Percentiles rank a stretch among this genome's conserved stretches.
phyloP scores from a whole-genome alignment of 2,797 vertebrate species.

The Neosilurus hyrtlii region DNA sequence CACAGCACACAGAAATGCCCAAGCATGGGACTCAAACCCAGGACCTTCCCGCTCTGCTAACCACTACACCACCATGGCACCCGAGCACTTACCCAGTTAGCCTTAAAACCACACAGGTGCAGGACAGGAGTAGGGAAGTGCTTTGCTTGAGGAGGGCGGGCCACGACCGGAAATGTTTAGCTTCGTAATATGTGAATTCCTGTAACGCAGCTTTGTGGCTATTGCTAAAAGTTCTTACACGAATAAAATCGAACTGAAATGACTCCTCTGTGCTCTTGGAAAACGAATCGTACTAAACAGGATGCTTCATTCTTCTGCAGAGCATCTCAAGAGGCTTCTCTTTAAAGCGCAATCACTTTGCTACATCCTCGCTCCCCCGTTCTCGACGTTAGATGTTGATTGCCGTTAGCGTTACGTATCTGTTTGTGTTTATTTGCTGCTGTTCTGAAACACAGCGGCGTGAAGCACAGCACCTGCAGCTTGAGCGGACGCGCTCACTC shows the following conservation, averaged over 20 bases:
- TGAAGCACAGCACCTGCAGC: constrained; percentile 63
- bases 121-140: neutral
- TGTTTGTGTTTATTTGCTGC: constrained; percentile 39
- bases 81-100: neutral
- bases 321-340: constrained; percentile 8
- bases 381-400: constrained; percentile 20
- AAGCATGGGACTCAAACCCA: too few relatives aligned
- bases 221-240: neutral
- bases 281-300: neutral
- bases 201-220: neutral
- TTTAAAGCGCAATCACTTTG: neutral
- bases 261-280: neutral
- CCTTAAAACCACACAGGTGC: neutral
- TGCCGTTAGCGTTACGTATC: constrained; percentile 43
- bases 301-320: neutral
- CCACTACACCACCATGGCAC: neutral
- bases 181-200: neutral
- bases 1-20: too few relatives aligned
- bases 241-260: neutral
- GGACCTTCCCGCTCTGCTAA: too few relatives aligned
- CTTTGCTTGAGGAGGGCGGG: neutral
- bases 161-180: neutral
- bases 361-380: neutral
- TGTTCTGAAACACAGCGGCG: constrained; percentile 54
- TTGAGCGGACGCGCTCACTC: constrained; percentile 59